Conservation (phyloP, 2,888 invertebrate genomes). For the Ennomos fuscantarius region DNA sequence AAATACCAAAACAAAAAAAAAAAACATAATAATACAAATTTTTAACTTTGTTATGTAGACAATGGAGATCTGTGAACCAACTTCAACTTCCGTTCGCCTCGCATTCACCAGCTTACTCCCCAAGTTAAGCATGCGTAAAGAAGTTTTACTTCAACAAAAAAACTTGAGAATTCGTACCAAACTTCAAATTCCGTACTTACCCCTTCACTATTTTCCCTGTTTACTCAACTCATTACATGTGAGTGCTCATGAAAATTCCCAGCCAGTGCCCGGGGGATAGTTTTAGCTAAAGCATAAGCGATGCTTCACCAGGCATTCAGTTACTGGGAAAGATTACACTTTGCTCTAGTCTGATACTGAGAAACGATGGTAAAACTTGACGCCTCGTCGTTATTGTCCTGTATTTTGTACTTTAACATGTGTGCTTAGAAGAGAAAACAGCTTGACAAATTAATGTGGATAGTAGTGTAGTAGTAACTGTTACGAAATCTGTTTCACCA, state of each 20-base stretch:
- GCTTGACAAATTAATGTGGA: too few species aligned
- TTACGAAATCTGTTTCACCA: too few species aligned
- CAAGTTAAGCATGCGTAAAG: too few species aligned
- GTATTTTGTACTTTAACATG: background rate
- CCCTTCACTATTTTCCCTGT: conserved; percentile 37
- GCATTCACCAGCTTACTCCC: too few species aligned
- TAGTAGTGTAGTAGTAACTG: too few species aligned
- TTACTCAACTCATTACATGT: conserved; percentile 55
- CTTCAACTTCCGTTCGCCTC: too few species aligned
- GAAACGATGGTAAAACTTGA: conserved; percentile 5
- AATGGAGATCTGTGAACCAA: too few species aligned
- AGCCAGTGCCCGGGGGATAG: conserved; percentile 49
- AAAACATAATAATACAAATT: too few species aligned
- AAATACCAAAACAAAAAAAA: too few species aligned
- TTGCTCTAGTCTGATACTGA: background rate
- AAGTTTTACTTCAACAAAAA: too few species aligned
- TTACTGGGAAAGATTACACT: conserved; percentile 38
- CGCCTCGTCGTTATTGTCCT: background rate
- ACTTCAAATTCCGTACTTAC: background rate
- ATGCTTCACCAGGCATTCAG: conserved; percentile 49
- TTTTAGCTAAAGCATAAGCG: conserved; percentile 49
- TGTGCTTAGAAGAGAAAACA: too few species aligned
- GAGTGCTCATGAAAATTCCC: conserved; percentile 61
- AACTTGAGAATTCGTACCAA: background rate
- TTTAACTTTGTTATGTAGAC: too few species aligned